phyloP scores from a whole-genome alignment of 2,888 invertebrate species.

The Nomada hirtipes region DNA sequence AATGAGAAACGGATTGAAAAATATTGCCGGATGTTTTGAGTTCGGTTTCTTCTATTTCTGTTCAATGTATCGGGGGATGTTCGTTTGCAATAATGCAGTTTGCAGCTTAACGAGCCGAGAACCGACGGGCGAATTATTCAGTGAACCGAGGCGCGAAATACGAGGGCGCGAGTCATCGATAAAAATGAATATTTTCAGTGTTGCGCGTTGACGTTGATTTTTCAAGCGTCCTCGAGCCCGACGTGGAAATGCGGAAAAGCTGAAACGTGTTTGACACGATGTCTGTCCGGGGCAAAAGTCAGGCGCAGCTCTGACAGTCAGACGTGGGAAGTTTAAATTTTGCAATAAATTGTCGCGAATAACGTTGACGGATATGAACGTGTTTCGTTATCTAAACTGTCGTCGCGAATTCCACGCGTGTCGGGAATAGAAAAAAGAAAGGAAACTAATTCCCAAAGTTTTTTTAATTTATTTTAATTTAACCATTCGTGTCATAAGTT shows the following conservation, averaged over 20 bases:
- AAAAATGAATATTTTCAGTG: slow-evolving; percentile 19
- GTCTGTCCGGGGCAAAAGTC: slow-evolving; percentile 5
- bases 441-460: background rate
- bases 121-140: background rate
- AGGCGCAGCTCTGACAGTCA: background rate
- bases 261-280: background rate
- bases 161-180: background rate
- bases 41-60: too few relatives aligned
- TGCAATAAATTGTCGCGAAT: background rate
- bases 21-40: too few relatives aligned
- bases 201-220: slow-evolving; percentile 4
- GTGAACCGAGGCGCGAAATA: background rate
- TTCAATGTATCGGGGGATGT: too few relatives aligned
- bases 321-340: background rate
- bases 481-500: background rate
- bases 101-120: too few relatives aligned
- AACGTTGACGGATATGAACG: background rate
- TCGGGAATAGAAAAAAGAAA: background rate
- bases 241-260: background rate
- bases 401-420: too few relatives aligned
- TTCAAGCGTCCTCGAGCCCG: background rate
- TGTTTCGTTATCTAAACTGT: too few relatives aligned
- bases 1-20: too few relatives aligned
- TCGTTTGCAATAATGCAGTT: too few relatives aligned
- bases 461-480: background rate